Conservation (phyloP, 2,888 invertebrate species). For the Clepsis dumicolana region DNA sequence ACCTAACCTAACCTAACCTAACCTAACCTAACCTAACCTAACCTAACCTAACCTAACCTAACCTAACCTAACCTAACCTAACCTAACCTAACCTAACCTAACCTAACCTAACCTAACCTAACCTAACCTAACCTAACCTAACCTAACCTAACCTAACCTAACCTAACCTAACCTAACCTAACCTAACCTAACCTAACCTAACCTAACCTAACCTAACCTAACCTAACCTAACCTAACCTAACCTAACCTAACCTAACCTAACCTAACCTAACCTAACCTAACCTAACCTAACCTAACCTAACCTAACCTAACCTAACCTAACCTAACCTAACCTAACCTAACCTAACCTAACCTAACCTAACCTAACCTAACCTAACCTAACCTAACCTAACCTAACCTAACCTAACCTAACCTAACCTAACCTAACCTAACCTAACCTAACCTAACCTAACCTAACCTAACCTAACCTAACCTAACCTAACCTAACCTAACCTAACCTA, state of each 20-base stretch:
- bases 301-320: not conserved
- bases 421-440: too few species aligned
- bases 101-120: constrained; percentile 32
- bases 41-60: constrained; percentile 37
- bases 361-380: constrained; percentile 30
- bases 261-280: not conserved
- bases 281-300: constrained; percentile 2
- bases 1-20: constrained; percentile 34
- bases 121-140: constrained; percentile 32
- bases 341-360: constrained; percentile 27
- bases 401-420: too few species aligned
- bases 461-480: too few species aligned
- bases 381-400: constrained; percentile 22
- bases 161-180: constrained; percentile 32
- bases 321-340: constrained; percentile 3
- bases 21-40: constrained; percentile 32
- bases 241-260: not conserved
- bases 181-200: constrained; percentile 32
- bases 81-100: constrained; percentile 32
- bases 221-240: not conserved
- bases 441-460: too few species aligned
- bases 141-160: constrained; percentile 32
- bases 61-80: constrained; percentile 16
- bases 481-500: too few species aligned
- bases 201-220: constrained; percentile 24